Conservation (phyloP, 2,113 vertebrate genomes). For the rabbit (Oryctolagus cuniculus) region mOryCun1.1 NC_091447.1:34074501-34075000, state of each 20-base stretch:
- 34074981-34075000: not conserved
- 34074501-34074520: too few species aligned
- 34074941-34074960: not conserved
- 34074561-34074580: not conserved
- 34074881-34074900: not conserved
- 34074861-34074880: not conserved
- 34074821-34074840: not conserved
- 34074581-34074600: not conserved
- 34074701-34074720: not conserved
- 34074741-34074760: not conserved
- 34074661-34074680: not conserved
- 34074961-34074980: not conserved
- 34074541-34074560: not conserved
- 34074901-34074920: not conserved
- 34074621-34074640: not conserved
- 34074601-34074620: not conserved
- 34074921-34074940: not conserved
- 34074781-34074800: not conserved
- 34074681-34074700: not conserved
- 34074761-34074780: not conserved
- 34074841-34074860: not conserved
- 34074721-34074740: not conserved
- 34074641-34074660: not conserved
- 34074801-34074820: not conserved
- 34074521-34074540: not conserved